Conservation (phyloP, 35 echinoderm and acorn worm genomes). For the Heliocidaris erythrogramma region DNA sequence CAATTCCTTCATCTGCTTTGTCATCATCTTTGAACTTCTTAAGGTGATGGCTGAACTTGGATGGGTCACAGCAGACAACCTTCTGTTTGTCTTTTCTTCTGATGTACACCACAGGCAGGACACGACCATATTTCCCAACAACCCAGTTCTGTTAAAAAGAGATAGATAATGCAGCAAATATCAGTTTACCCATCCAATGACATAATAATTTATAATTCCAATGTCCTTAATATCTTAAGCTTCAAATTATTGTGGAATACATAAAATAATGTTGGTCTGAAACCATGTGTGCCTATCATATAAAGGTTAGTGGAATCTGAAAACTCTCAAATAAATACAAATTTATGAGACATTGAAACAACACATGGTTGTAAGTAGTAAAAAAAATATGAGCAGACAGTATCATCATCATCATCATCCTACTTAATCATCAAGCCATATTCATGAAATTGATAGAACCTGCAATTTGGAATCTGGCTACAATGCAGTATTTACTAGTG, state of each 20-base stretch:
- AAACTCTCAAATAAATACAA: not conserved
- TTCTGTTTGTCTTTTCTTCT: conserved; percentile 80
- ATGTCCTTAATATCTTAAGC: no score
- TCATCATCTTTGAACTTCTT: conserved; percentile 69
- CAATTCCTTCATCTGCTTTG: not conserved
- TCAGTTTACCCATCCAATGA: no score
- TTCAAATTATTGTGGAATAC: no score
- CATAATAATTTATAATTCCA: no score
- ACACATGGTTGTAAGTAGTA: no score
- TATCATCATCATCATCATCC: no score
- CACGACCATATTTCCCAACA: conserved; percentile 88
- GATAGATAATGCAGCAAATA: conserved; percentile 12
- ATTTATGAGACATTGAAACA: no score
- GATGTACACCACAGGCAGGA: conserved; percentile 86
- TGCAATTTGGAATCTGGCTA: not conserved
- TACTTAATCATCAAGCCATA: not conserved
- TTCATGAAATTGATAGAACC: not conserved
- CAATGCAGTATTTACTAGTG: no score
- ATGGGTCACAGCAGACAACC: conserved; percentile 74
- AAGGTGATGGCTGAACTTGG: conserved; percentile 75
- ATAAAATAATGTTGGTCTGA: no score
- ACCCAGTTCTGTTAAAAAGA: conserved; percentile 77
- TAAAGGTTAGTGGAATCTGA: no score
- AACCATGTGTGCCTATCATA: no score
- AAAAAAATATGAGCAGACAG: no score